Percentiles rank a stretch among this genome's conserved stretches.
phyloP scores from a whole-genome alignment of 2,888 invertebrate species.

The Elegia similella region DNA sequence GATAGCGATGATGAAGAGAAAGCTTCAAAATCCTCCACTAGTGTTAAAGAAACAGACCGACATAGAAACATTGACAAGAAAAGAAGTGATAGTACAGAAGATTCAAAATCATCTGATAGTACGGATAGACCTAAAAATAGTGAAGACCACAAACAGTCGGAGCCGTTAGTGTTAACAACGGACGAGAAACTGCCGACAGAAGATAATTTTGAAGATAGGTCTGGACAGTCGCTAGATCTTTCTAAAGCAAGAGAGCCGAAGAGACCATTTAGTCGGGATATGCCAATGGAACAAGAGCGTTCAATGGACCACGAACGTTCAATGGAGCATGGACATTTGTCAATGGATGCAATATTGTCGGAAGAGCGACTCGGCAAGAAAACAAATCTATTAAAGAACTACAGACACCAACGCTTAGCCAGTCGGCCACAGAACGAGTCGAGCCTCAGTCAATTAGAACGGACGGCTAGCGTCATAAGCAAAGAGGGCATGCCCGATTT shows the following conservation, averaged over 20 bases:
- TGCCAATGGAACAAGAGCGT: constrained; percentile 13
- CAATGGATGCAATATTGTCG: constrained; percentile 29
- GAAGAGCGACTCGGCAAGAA: constrained; percentile 58
- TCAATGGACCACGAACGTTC: neutral
- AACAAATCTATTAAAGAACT: constrained; percentile 72
- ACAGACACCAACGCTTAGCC: constrained; percentile 68
- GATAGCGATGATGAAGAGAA: constrained; percentile 68
- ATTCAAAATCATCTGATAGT: constrained; percentile 28
- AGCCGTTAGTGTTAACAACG: constrained; percentile 63
- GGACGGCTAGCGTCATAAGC: constrained; percentile 66
- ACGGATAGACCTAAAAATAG: constrained; percentile 31
- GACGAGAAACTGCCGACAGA: constrained; percentile 71
- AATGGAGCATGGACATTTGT: constrained; percentile 20
- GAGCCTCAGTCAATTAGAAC: constrained; percentile 67
- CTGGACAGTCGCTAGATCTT: constrained; percentile 38
- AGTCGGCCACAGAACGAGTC: constrained; percentile 63
- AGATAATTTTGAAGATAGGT: constrained; percentile 58
- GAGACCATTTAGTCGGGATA: constrained; percentile 2
- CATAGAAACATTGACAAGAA: constrained; percentile 25
- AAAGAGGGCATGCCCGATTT: constrained; percentile 74
- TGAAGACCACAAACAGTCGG: constrained; percentile 31
- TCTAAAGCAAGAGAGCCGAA: constrained; percentile 22
- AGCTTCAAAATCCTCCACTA: constrained; percentile 31
- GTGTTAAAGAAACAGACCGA: constrained; percentile 11
- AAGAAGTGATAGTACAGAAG: constrained; percentile 26